These are phyloP conservation scores for Tenebrio molitor DNA, from an alignment of 1,140 invertebrate species.

Conservation along the genomic window DNA sequence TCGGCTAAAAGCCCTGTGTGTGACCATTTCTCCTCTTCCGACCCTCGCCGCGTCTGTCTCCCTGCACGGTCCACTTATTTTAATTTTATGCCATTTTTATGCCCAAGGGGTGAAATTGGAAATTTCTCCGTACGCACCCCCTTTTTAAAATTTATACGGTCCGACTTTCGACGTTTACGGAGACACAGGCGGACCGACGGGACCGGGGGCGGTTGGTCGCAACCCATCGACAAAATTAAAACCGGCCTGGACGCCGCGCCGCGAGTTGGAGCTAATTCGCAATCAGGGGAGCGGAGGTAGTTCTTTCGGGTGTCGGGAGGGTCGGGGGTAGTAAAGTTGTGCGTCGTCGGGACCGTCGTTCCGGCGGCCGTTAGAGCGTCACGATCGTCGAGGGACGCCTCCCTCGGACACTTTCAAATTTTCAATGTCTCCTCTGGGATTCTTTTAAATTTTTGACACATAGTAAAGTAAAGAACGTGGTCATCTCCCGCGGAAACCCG, in stretches of 20 bases:
- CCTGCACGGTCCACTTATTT: slow-evolving; percentile 66
- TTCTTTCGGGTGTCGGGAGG: too few species aligned
- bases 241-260: too few species aligned
- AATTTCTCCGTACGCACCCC: slow-evolving; percentile 31
- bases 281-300: too few species aligned
- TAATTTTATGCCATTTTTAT: slow-evolving; percentile 61
- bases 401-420: slow-evolving; percentile 67
- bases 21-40: slow-evolving; percentile 45
- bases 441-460: slow-evolving; percentile 68
- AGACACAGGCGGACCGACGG: too few species aligned
- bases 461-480: slow-evolving; percentile 66
- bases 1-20: slow-evolving; percentile 54
- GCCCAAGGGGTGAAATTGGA: slow-evolving; percentile 45
- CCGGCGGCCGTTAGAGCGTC: slow-evolving; percentile 48
- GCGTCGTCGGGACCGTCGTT: slow-evolving; percentile 50
- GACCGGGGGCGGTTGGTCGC: too few species aligned
- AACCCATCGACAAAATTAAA: too few species aligned
- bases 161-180: slow-evolving; percentile 25
- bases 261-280: too few species aligned
- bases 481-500: slow-evolving; percentile 64
- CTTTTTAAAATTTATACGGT: slow-evolving; percentile 26
- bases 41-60: slow-evolving; percentile 54
- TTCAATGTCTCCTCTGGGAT: slow-evolving; percentile 65
- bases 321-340: background rate
- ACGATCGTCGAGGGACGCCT: slow-evolving; percentile 63